Base-by-base conservation (phyloP, 2,113 vertebrate genomes). In the Gallinago jamesoni region DNA sequence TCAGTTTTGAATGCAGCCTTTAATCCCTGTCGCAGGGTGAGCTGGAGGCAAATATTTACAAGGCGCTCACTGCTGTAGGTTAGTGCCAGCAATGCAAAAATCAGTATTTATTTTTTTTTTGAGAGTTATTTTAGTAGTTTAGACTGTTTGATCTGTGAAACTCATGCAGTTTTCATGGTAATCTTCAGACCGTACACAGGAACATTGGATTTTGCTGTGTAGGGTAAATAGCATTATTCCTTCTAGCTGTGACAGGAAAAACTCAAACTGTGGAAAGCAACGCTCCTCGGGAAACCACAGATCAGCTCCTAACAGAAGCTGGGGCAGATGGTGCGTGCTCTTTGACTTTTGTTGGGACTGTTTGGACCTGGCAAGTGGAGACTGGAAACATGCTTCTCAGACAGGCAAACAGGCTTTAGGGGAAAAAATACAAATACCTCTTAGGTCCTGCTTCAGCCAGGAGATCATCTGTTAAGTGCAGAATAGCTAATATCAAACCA, bases 161-260 rank as follows among this genome's bases (percentile, higher is more conserved):
- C 24, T 81, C 35, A 22, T 1, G 39, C 63, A 66, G 79, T 64
- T 94, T 75, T 84, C 73, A 89, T 76, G 89, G 66, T 35, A 35
- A 68, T 62, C 73, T 72, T 75, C 86, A 84, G 33, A 57, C 1
- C 0, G 0, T 33, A 87, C 23, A 43, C 76, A 76, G 48, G 83
- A 92, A 78, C 48, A 20, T 0, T 45, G 72, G 35, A 70, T 89
- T 95, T 85, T 75, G 64, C 89, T 22, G 23, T 80, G 64, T 52
- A 92, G 84, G 76, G 52, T 87, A 95, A 94, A 72, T 72, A 86
- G 6, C 43, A 45, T 91, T 83, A 93, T 19, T 81, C 47, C 64
- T 93, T 73, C 79, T 33, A 73, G 78, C 63, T 4, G 4, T 60
- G 79, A 90, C 60, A 92, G 79, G 59, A 75, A 37, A 83, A 94